Base-by-base conservation (phyloP, 64 coral and sea anemone species). In the Astreopora myriophthalma region DNA sequence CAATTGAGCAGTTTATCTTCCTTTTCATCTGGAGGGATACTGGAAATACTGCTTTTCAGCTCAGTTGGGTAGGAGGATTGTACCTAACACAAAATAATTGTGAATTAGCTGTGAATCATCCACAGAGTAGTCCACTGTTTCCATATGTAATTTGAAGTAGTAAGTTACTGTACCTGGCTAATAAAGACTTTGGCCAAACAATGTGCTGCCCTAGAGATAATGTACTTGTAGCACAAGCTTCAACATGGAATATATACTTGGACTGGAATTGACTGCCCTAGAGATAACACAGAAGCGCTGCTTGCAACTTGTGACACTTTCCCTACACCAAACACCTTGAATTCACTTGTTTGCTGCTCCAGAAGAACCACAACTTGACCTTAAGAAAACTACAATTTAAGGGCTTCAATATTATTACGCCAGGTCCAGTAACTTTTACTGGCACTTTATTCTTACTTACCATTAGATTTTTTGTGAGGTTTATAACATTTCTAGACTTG, bases 1-100 rank as follows among this genome's bases (percentile, higher is more conserved):
- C 89, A 96, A 82, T 96, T 92, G 28, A 95, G 37, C 0, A 76
- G 3, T 72, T 75, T 48, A 69, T 87, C 94, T 42, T 87, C 83
- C 52, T 48, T 51, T 22, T 40, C 46, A 68, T 44, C 58, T 10
- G 55, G 22, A 22, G 76, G 73, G 48, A 90, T 70, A 80, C 39
- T 20, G 8, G 73, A 75, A 11, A 75, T 28, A 31, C 13, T 70
- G 29, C 11, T 70, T 70, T 33, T 23, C 67, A 30, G 29, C 8
- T 70, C 12, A 14, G 67, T n/a, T n/a, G n/a, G n/a, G n/a, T n/a
- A n/a, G n/a, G n/a, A n/a, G n/a, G n/a, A n/a, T n/a, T n/a, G n/a
- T n/a, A n/a, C n/a, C n/a, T n/a, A n/a, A n/a, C n/a, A n/a, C n/a
- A n/a, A n/a, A n/a, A n/a, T n/a, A n/a, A n/a, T n/a, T n/a, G n/a